Evolutionary conservation across 2,888 invertebrate genomes (phyloP), one percentile per base, ranked within the genome.

Genomic region (Calameuta filiformis): DNA sequence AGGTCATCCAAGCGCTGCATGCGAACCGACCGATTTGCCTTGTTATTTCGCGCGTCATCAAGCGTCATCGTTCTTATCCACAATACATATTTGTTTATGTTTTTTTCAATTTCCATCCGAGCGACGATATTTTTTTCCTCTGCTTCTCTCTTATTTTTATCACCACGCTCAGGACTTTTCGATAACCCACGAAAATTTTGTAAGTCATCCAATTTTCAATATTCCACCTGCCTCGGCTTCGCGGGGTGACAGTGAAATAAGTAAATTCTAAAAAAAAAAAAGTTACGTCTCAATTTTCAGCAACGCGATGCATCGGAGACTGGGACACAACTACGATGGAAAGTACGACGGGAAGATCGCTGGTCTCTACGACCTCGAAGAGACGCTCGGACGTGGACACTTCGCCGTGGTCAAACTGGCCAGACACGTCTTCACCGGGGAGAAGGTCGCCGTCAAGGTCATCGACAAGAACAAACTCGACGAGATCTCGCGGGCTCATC

Each of bases 381-480:
- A 98, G 92, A 99, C 99, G 6, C 95, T 99, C 79, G 99, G 99
- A 75, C 96, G 98, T 81, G 99, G 99, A 80, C 99, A 99, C 93
- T 99, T 99, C 94, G 99, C 99, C 82, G 98, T 99, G 82, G 99
- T 99, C 73, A 99, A 99, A 93, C 93, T 98, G 83, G 99, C 99
- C 35, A 94, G 98, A 83, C 99, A 99, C 94, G 99, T 99, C 79
- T 99, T 99, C 92, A 99, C 99, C 76, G 99, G 99, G 68, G 98
- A 98, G 93, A 98, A 98, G 93, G 99, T 99, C 79, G 98, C 98
- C 78, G 98, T 98, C 77, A 98, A 98, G 95, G 97, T 99, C 82
- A 99, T 99, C 89, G 99, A 99, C 92, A 99, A 99, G 93, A 97
- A 96, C 87, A 99, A 99, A 93, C 93, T 99, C 87, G 99, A 99